These are phyloP conservation scores for Peromyscus maniculatus DNA, from an alignment of 2,113 vertebrate species.

Conservation along the genomic window DNA sequence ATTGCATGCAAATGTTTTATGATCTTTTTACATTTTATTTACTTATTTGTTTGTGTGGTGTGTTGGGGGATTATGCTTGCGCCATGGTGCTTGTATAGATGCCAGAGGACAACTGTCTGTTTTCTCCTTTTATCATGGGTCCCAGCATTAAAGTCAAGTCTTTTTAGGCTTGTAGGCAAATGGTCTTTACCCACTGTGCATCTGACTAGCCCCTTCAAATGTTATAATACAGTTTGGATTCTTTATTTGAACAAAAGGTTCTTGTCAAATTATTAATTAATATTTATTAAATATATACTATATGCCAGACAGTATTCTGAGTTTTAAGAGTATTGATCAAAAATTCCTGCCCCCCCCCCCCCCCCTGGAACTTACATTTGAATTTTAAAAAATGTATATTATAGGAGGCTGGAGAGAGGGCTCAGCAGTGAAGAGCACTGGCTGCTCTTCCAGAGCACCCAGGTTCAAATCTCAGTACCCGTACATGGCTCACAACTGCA, in stretches of 20 bases:
- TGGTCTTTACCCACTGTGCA: neutral
- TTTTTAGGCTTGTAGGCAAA: neutral
- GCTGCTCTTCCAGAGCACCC: neutral
- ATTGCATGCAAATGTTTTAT: neutral
- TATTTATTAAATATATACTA: constrained; percentile 26
- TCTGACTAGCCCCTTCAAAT: neutral
- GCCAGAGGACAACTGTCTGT: neutral
- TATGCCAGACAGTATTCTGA: neutral
- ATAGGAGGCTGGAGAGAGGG: neutral
- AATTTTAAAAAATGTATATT: neutral
- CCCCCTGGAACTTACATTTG: constrained; percentile 33
- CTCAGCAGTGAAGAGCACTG: neutral
- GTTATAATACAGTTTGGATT: neutral
- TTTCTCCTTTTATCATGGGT: neutral
- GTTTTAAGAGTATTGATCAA: neutral
- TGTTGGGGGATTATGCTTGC: neutral
- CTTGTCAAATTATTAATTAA: constrained; percentile 32
- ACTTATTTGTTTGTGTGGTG: neutral
- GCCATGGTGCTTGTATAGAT: neutral
- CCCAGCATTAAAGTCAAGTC: neutral
- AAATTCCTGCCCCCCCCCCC: neutral
- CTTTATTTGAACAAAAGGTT: constrained; percentile 23
- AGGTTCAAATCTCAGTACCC: neutral
- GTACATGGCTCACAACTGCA: neutral
- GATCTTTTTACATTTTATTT: neutral